These are phyloP conservation scores for Rutpela maculata DNA, from an alignment of 2,888 invertebrate genomes.

Conservation along the genomic window DNA sequence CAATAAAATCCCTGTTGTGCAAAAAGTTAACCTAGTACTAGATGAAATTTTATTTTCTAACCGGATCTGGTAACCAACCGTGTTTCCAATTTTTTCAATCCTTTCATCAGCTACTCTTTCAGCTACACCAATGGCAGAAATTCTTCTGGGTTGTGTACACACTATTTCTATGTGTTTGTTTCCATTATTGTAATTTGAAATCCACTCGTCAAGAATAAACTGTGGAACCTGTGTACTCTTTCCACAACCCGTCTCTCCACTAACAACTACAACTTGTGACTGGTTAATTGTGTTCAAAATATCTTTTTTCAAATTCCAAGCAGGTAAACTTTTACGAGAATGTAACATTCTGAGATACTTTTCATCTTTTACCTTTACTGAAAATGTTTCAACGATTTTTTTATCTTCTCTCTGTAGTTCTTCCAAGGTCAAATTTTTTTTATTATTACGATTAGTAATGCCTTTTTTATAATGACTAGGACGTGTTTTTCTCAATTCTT, in stretches of 20 bases:
- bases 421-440: constrained; percentile 75
- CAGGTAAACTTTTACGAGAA: constrained; percentile 81
- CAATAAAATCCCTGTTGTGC: constrained; percentile 94
- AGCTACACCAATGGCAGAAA: constrained; percentile 94
- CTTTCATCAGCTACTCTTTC: constrained; percentile 93
- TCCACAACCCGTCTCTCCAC: constrained; percentile 90
- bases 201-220: constrained; percentile 92
- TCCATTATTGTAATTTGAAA: constrained; percentile 77
- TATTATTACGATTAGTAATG: constrained; percentile 76
- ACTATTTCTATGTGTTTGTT: constrained; percentile 87
- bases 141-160: constrained; percentile 93
- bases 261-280: constrained; percentile 82
- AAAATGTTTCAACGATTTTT: constrained; percentile 79
- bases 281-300: constrained; percentile 81
- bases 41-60: constrained; percentile 86
- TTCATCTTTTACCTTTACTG: constrained; percentile 78
- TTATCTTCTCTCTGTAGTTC: constrained; percentile 79
- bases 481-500: constrained; percentile 59
- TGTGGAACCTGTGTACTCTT: constrained; percentile 95
- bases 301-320: constrained; percentile 82
- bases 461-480: constrained; percentile 83
- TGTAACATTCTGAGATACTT: constrained; percentile 82
- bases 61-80: constrained; percentile 83
- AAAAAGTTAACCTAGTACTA: constrained; percentile 90
- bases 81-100: constrained; percentile 84